Evolutionary conservation across 1,140 invertebrate genomes (phyloP).

Genomic region (Drosophila pachea): DNA sequence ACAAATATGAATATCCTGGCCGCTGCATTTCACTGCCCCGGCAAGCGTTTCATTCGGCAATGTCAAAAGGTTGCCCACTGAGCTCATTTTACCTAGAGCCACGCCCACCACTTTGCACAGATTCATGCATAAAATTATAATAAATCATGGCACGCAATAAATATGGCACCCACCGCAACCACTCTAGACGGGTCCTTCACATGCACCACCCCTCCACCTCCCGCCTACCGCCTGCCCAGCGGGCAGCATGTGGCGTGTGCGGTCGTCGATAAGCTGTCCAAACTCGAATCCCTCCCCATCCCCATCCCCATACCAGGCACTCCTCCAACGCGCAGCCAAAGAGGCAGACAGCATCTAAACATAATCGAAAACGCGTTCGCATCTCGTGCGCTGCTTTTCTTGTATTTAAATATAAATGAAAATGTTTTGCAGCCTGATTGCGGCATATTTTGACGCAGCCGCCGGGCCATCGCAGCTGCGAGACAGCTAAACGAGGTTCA

Average conservation of each 20-base stretch:
- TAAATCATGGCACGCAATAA: slow-evolving; percentile 73
- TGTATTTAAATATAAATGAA: slow-evolving; percentile 77
- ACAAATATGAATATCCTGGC: neutral
- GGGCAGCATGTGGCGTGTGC: slow-evolving; percentile 38
- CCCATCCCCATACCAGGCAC: no score
- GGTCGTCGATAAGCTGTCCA: slow-evolving; percentile 69
- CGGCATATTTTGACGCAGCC: slow-evolving; percentile 76
- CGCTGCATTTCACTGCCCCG: no score
- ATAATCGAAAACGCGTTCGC: slow-evolving; percentile 72
- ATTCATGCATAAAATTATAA: slow-evolving; percentile 77
- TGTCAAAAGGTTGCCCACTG: slow-evolving; percentile 45
- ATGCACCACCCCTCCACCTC: neutral
- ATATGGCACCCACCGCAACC: slow-evolving; percentile 57
- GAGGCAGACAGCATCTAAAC: slow-evolving; percentile 63
- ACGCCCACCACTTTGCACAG: slow-evolving; percentile 60
- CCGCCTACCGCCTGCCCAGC: neutral
- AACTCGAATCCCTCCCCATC: slow-evolving; percentile 6
- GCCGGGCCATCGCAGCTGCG: slow-evolving; percentile 41
- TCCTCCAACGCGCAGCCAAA: slow-evolving; percentile 7
- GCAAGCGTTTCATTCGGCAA: slow-evolving; percentile 27
- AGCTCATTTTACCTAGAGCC: slow-evolving; percentile 62
- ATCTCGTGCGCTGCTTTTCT: slow-evolving; percentile 34
- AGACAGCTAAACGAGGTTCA: slow-evolving; percentile 15
- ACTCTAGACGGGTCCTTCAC: slow-evolving; percentile 11
- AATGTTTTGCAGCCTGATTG: slow-evolving; percentile 76